Conservation (phyloP, 2,113 vertebrate species). For the Chascanopsetta lugubris region DNA sequence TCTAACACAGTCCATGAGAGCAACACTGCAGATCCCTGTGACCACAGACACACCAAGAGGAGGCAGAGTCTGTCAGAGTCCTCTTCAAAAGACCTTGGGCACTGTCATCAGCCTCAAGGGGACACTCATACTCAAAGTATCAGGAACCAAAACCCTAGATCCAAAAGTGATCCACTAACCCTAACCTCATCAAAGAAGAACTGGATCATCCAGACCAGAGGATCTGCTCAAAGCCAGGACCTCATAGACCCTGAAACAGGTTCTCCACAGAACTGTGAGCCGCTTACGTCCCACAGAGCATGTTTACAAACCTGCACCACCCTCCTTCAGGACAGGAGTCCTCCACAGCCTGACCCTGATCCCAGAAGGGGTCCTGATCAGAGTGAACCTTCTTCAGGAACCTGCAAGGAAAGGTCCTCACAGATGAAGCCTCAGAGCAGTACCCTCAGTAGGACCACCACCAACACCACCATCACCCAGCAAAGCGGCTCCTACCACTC, state of each 20-base stretch:
- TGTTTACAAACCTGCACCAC: not conserved
- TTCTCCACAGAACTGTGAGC: not conserved
- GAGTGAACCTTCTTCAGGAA: not conserved
- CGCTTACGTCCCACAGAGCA: not conserved
- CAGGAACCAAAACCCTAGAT: not conserved
- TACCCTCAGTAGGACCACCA: not conserved
- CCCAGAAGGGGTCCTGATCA: conserved; percentile 4
- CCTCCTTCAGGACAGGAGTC: not conserved
- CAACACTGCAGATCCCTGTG: not conserved
- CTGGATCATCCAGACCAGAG: not conserved
- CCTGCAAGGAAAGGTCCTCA: conserved; percentile 1
- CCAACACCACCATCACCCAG: conserved; percentile 1
- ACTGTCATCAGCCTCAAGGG: not conserved
- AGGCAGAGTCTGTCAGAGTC: not conserved
- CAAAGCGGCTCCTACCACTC: not conserved
- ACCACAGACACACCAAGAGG: not conserved
- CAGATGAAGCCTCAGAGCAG: conserved; percentile 6
- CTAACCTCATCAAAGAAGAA: no score
- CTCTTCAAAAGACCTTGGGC: not conserved
- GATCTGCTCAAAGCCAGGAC: not conserved
- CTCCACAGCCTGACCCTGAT: not conserved
- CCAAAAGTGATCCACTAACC: conserved; percentile 9
- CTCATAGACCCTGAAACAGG: not conserved
- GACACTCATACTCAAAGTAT: not conserved
- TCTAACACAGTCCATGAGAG: not conserved